These are phyloP conservation scores for Sebastes variabilis DNA, from an alignment of 2,797 vertebrate species.

Conservation along the genomic window DNA sequence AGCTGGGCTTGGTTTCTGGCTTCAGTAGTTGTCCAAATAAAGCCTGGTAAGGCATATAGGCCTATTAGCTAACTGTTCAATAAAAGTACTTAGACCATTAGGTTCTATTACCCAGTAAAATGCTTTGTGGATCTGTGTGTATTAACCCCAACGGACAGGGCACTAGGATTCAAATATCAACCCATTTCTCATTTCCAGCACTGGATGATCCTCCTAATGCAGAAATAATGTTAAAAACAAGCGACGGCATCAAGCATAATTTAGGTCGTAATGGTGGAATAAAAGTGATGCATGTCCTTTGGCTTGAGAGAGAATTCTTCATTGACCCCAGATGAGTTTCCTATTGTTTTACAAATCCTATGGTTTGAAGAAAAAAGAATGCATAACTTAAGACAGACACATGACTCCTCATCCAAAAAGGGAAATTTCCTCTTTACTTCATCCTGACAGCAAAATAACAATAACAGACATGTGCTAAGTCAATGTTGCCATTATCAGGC, in stretches of 20 bases:
- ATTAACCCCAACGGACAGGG: constrained; percentile 11
- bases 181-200: constrained; percentile 23
- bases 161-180: constrained; percentile 34
- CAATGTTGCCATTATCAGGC: constrained; percentile 29
- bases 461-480: constrained; percentile 25
- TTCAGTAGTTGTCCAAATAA: constrained; percentile 31
- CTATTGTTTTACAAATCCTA: constrained; percentile 57
- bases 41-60: background rate
- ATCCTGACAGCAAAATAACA: constrained; percentile 38
- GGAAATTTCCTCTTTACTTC: constrained; percentile 13
- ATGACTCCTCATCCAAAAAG: constrained; percentile 23
- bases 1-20: constrained; percentile 17
- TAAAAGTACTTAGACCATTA: constrained; percentile 16
- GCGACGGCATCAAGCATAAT: constrained; percentile 33
- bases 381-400: constrained; percentile 42
- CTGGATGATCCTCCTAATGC: constrained; percentile 28
- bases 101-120: constrained; percentile 24
- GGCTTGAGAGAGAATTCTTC: constrained; percentile 33
- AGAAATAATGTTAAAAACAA: constrained; percentile 46
- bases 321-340: constrained; percentile 53
- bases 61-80: constrained; percentile 20
- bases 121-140: constrained; percentile 23
- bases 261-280: constrained; percentile 27
- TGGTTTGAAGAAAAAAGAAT: constrained; percentile 30
- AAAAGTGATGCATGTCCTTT: constrained; percentile 31